Percentiles rank a stretch among this genome's conserved stretches.
phyloP scores from a whole-genome alignment of 2,797 vertebrate genomes.

The Ctenopoma kingsleyae region DNA sequence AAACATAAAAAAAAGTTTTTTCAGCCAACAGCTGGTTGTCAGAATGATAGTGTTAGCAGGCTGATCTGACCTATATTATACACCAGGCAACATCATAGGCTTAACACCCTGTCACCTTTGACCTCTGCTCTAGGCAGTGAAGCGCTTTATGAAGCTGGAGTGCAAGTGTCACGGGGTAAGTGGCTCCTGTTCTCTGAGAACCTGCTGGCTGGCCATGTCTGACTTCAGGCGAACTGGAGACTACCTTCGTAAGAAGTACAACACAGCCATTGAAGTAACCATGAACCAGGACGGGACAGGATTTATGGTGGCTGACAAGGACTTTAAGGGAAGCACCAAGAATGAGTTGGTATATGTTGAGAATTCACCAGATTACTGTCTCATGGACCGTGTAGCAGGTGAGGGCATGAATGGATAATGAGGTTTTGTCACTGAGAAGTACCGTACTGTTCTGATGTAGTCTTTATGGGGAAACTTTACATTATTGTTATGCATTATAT shows the following conservation, averaged over 20 bases:
- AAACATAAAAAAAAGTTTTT: too few species aligned
- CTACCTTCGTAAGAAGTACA: constrained; percentile 94
- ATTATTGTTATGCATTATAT: too few species aligned
- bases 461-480: too few species aligned
- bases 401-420: constrained; percentile 10
- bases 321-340: constrained; percentile 92
- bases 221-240: constrained; percentile 96
- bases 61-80: constrained; percentile 47
- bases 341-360: constrained; percentile 97
- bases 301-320: constrained; percentile 92
- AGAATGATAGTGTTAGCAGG: not conserved
- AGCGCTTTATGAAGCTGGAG: constrained; percentile 97
- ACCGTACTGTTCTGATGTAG: too few species aligned
- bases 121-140: constrained; percentile 90
- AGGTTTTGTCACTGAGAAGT: not conserved
- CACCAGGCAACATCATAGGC: constrained; percentile 45
- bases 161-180: constrained; percentile 99
- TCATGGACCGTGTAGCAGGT: constrained; percentile 95
- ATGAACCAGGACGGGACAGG: constrained; percentile 97
- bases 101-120: constrained; percentile 73
- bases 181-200: constrained; percentile 96
- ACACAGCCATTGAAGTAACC: constrained; percentile 94
- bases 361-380: constrained; percentile 96
- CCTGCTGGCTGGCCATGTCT: constrained; percentile 96
- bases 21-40: too few species aligned